Evolutionary conservation across 2,888 invertebrate genomes (phyloP).

Genomic region (Metalampra italica): DNA sequence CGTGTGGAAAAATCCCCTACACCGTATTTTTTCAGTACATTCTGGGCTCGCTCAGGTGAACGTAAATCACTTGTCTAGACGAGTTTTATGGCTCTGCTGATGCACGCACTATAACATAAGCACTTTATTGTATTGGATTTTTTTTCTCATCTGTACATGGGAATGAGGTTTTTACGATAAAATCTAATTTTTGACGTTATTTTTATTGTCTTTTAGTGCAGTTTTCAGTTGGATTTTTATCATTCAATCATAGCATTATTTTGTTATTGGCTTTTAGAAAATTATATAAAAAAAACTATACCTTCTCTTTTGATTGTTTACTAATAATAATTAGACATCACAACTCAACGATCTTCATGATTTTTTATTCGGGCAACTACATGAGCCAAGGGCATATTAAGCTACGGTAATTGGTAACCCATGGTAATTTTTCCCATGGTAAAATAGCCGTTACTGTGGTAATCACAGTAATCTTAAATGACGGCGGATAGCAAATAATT

Average conservation of each 20-base stretch:
- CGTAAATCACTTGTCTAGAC: slow-evolving; percentile 72
- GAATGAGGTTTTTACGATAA: not conserved
- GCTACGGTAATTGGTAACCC: no score
- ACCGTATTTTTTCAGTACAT: slow-evolving; percentile 25
- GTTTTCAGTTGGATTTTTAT: not conserved
- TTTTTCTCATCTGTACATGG: slow-evolving; percentile 22
- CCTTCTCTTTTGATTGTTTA: no score
- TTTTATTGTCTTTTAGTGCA: not conserved
- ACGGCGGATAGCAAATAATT: no score
- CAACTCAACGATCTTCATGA: no score
- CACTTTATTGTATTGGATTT: slow-evolving; percentile 46
- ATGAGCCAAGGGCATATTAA: no score
- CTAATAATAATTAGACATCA: no score
- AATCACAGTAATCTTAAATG: no score
- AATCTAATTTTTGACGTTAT: not conserved
- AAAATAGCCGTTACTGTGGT: no score
- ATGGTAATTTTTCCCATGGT: no score
- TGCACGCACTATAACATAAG: slow-evolving; percentile 55
- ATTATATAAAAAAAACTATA: no score
- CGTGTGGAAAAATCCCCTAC: not conserved
- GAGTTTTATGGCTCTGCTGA: slow-evolving; percentile 56
- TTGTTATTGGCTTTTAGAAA: no score
- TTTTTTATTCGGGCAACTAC: no score
- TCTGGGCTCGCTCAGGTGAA: slow-evolving; percentile 47
- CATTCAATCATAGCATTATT: not conserved